A percentile compares a stretch with the other conserved stretches of the same genome.
Conservation (phyloP, 2,113 vertebrate genomes). For the Micromys minutus region DNA sequence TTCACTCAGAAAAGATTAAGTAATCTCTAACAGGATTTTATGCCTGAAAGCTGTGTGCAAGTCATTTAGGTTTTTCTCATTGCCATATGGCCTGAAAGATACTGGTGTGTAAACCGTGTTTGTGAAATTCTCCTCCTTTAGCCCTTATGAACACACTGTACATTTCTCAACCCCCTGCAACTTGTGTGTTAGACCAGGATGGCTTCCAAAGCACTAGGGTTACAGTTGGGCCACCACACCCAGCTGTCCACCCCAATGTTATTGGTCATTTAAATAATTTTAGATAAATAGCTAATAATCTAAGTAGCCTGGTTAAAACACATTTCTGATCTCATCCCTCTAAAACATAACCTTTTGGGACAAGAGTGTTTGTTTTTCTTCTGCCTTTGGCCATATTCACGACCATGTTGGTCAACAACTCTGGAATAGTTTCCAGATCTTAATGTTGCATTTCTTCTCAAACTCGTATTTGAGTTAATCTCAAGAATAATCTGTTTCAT, state of each 20-base stretch:
- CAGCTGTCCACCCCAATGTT: not conserved
- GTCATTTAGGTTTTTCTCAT: not conserved
- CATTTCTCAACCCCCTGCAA: too few relatives aligned
- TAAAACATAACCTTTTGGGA: not conserved
- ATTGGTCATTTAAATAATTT: not conserved
- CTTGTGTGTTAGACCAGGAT: not conserved
- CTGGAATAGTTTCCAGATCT: not conserved
- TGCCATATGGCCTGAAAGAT: slow-evolving; percentile 36
- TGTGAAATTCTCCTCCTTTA: not conserved
- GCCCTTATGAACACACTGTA: not conserved
- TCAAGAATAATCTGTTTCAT: not conserved
- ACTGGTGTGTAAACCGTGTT: slow-evolving; percentile 1
- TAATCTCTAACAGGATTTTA: slow-evolving; percentile 23
- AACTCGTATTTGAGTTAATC: not conserved
- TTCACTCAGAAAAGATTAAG: slow-evolving; percentile 39
- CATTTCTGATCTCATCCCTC: not conserved
- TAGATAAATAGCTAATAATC: not conserved
- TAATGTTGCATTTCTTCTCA: not conserved
- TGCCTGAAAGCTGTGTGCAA: not conserved
- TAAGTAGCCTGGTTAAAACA: not conserved
- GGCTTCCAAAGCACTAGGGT: not conserved
- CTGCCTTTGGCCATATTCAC: not conserved
- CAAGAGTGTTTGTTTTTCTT: not conserved
- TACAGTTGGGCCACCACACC: not conserved
- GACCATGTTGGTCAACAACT: not conserved